Base-by-base conservation (phyloP, 2,888 invertebrate species). In the Troglohyphantes excavatus region DNA sequence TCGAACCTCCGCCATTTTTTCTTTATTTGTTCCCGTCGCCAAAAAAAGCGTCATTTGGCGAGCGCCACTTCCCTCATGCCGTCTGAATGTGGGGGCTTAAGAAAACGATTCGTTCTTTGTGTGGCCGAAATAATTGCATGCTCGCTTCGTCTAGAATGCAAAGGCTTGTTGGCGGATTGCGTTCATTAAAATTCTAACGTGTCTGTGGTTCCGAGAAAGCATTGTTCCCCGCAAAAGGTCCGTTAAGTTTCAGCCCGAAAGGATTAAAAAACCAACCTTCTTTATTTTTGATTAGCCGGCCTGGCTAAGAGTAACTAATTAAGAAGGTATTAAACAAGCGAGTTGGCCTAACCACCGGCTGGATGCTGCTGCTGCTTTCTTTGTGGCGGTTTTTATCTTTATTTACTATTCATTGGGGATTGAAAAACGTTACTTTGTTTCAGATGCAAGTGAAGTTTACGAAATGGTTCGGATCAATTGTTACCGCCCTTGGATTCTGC, bases 111-210 rank as follows among this genome's bases (percentile, higher is more conserved):
- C 72, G 53, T 83, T 88, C 88, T 88, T 88, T 88, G 88, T 88
- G 75, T 68, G 67, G 88, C 29, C 27, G 81, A 88, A 88, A 88
- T 88, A 88, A 88, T 88, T 88, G 88, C 73, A 53, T 46, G 63
- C 85, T 21, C 67, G 33, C 72, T 85, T 76, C 68, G 75, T 68
- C 72, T 63, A 72, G 72, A n/a, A n/a, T n/a, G n/a, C 70, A 68
- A 53, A 9, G 61, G 63, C 76, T 67, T 88, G 75, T 53, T 88
- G 82, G 82, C 61, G 83, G 76, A 67, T 75, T 63, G 83, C 61
- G 79, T 90, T 90, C 90, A 90, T 90, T 90, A 90, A 90, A 84
- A 90, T 90, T 84, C 90, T 84, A 90, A 90, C 90, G 79, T 84
- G 84, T 78, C 84, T 90, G 90, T 79, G 90, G 90, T 82, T 90